Base-by-base conservation (phyloP, 1,140 invertebrate genomes). In the Gerris buenoi region DNA sequence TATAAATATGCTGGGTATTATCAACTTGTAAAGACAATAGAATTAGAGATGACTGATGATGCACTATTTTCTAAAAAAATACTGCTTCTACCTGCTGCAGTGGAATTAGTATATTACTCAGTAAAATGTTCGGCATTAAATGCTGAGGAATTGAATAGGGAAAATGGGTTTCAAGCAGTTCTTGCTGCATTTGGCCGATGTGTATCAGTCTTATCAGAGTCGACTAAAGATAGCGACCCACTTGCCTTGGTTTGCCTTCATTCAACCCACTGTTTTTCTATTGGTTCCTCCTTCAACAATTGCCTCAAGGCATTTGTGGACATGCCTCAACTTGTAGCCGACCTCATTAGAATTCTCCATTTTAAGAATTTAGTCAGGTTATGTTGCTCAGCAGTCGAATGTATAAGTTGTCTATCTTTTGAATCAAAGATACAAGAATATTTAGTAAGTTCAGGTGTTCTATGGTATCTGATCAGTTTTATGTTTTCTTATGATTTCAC, bases 1-100 rank as follows among this genome's bases (percentile, higher is more conserved):
- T 99, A 98, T 80, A 99, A 99, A 78, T 99, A 99, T 80, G 93
- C 97, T 63, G 97, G 97, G 2, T 99, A 99, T 81, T 91, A 92
- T 0, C 95, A 97, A 80, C 80, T 99, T 13, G 93, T 99, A 28
- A 94, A 95, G 78, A 99, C 96, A 0, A 95, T 99, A 65, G 84
- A 88, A 73, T 79, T 97, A 74, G 96, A 99, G 80, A 93, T 94
- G 0, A 85, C 87, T 29, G 95, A 98, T 74, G 93, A 97, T 64
- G 83, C 87, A 69, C 79, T 99, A 68, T 99, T 99, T 80, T 91
- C 86, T 61, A 96, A 93, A 78, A 84, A 87, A 29, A 88, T 88
- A 1, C 88, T 90, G 25, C 78, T 99, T 23, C 78, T 99, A 69
- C 85, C 89, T 2, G 91, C 94, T 29, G 94, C 95, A 5, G 90